These are phyloP conservation scores for Sebastes cheni DNA, from an alignment of 2,797 vertebrate genomes.

Conservation along the genomic window DNA sequence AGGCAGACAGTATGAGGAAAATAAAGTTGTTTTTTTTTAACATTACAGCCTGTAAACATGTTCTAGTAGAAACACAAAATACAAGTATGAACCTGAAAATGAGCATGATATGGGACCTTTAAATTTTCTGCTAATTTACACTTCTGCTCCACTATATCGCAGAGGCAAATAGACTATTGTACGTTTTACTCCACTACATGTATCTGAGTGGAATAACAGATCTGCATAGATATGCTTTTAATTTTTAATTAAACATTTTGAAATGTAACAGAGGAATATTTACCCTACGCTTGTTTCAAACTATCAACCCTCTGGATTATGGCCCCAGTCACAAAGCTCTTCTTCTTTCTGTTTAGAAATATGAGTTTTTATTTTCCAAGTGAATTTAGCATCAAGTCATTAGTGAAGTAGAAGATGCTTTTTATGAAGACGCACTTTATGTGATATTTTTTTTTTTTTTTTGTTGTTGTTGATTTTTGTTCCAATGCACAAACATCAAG, in stretches of 20 bases:
- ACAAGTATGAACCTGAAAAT: too few relatives aligned
- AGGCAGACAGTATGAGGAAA: too few relatives aligned
- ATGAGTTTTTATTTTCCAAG: neutral
- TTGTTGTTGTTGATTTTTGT: neutral
- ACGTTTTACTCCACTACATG: neutral
- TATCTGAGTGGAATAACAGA: too few relatives aligned
- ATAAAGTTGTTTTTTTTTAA: too few relatives aligned
- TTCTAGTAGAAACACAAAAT: too few relatives aligned
- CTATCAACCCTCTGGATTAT: neutral
- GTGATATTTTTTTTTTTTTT: accelerated
- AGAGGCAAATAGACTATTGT: too few relatives aligned
- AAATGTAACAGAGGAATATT: neutral
- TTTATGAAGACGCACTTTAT: neutral
- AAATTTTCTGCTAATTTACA: too few relatives aligned
- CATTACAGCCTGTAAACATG: too few relatives aligned
- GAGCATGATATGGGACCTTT: too few relatives aligned
- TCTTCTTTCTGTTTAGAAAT: neutral
- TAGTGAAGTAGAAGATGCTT: neutral
- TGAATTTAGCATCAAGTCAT: neutral
- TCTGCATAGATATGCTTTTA: neutral
- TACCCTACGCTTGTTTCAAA: neutral
- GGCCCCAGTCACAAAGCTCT: neutral
- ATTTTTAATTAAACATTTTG: neutral
- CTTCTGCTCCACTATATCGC: too few relatives aligned
- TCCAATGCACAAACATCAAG: neutral